Evolutionary conservation across 2,113 vertebrate species (phyloP), one percentile per base, ranked within the genome.

Genomic region (Lipophrys pholis): DNA sequence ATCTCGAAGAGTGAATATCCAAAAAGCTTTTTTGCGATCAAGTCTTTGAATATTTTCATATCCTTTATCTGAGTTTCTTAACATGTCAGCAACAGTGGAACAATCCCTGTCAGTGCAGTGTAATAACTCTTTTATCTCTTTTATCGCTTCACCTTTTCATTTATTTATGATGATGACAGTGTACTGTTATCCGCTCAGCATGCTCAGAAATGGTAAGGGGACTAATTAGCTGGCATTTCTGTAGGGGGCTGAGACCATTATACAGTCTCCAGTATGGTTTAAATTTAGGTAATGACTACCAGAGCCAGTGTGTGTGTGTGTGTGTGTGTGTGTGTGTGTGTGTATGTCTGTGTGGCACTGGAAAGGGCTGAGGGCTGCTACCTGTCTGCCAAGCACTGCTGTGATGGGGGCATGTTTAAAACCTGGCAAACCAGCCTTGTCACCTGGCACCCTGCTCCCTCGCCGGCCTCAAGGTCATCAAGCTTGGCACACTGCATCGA

Each of bases 161-260:
- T 91, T 90, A 90, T 91, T 92, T 84, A 90, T 90, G 82, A 91
- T 80, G 74, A 91, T 87, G 81, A 88, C 87, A 62, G 81, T 80
- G 76, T 66, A 60, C 65, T 82, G 76, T 65, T 84, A 81, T 77
- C 68, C 43, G 64, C 80, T 72, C 69, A 87, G 85, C 87, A 89
- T 86, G 81, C 75, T 81, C 55, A 30, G 21, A 85, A 81, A 76
- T 85, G 63, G 75, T 92, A 76, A 84, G 80, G 89, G 76, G 76
- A 85, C 85, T 90, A 93, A 94, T 93, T 92, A 93, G 78, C 58
- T 65, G 35, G 35, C 21, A 8, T 85, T 85, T 87, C 51, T 14
- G 30, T 69, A 48, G 64, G 35, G 72, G 68, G 57, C 53, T 57
- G 54, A 73, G 76, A 65, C 58, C 69, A 66, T 69, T 62, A 62